phyloP scores from a whole-genome alignment of 1,140 invertebrate species.

The Hyposmocoma kahamanoa region DNA sequence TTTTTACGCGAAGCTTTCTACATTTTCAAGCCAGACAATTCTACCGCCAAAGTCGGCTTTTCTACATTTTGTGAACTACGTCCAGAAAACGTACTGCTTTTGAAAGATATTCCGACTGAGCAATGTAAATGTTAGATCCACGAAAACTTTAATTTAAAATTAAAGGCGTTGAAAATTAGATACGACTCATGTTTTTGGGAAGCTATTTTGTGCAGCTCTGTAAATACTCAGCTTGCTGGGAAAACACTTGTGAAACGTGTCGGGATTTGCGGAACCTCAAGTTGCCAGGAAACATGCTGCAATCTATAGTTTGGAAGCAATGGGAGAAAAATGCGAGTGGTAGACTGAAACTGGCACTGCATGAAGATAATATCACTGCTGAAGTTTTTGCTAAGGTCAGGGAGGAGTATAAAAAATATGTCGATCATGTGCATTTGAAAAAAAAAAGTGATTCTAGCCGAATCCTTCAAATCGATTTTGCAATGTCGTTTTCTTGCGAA shows the following conservation, averaged over 20 bases:
- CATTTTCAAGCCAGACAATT: background rate
- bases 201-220: background rate
- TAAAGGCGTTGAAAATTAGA: background rate
- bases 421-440: background rate
- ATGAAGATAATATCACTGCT: background rate
- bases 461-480: slow-evolving; percentile 6
- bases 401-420: background rate
- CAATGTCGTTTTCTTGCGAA: slow-evolving; percentile 6
- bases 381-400: background rate
- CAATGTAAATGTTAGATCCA: slow-evolving; percentile 4
- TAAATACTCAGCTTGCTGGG: background rate
- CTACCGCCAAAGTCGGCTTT: background rate
- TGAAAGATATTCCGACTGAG: background rate
- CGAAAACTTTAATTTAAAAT: slow-evolving; percentile 3
- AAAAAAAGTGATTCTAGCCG: background rate
- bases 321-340: background rate
- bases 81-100: background rate
- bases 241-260: slow-evolving; percentile 1
- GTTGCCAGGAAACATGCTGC: background rate
- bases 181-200: background rate
- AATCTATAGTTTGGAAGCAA: background rate
- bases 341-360: background rate
- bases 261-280: background rate
- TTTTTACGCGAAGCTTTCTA: background rate
- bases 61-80: background rate